Evolutionary conservation across 2,797 vertebrate species (phyloP), one percentile per base, ranked within the genome.

Genomic region (Scolopax bukidnonensis): DNA sequence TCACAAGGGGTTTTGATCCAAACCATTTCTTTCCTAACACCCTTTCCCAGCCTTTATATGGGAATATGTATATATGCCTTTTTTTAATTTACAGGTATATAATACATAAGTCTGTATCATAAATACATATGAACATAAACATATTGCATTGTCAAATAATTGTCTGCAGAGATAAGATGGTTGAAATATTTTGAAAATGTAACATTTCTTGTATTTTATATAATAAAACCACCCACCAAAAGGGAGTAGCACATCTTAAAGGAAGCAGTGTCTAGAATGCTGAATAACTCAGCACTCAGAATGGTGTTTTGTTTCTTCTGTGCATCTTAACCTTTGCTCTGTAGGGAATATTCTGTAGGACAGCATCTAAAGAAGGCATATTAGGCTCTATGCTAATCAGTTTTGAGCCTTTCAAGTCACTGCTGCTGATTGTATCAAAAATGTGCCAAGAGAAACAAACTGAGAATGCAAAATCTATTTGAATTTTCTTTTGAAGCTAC

Each of bases 381-480:
- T 95, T 97, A 95, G 85, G 93, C 81, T 95, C 90, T 96, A 96
- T 97, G 94, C 95, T 97, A 97, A 98, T 97, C 77, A 96, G 71
- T 73, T 51, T 60, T 92, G 89, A 84, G 83, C 60, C 88, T 97
- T 97, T 97, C 93, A 97, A 97, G 93, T 95, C 97, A 96, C 82
- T 94, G 94, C 90, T 96, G 89, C 86, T 93, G 96, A 96, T 97
- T 97, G 78, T 96, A 96, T 93, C 89, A 96, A 97, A 97, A 97
- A 87, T 94, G 77, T 96, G 95, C 94, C 94, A 97, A 96, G 89
- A 97, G 92, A 98, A 97, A 97, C 85, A 96, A 96, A 95, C 75
- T 4, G 6, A 86, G 93, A 90, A 96, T 81, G 77, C 64, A 95
- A 88, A 93, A 87, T 83, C 70, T 79, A 89, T 93, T 95, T 95